Evolutionary conservation across 2,113 vertebrate genomes (phyloP), one percentile per base, ranked within the genome.

Genomic region (Columba janthina): DNA sequence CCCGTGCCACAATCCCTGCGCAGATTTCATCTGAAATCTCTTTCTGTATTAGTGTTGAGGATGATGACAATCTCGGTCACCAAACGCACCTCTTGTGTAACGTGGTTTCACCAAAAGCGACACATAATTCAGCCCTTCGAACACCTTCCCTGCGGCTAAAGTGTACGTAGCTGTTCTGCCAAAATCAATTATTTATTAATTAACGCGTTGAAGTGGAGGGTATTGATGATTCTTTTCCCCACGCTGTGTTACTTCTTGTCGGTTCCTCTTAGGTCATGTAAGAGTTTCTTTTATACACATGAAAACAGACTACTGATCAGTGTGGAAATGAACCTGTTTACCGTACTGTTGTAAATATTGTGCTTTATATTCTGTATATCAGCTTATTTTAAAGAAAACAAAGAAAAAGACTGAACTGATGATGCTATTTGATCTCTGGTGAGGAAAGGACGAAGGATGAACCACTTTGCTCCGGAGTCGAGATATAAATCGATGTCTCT

Each of bases 341-440:
- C 97, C 31, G 78, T 96, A 96, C 95, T 95, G 93, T 93, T 98
- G 98, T 98, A 98, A 97, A 98, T 98, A 98, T 84, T 40, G 90
- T 97, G 93, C 98, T 98, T 98, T 98, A 64, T 98, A 98, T 97
- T 98, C 97, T 98, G 98, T 98, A 98, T 98, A 98, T 98, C 96
- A 90, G 98, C 97, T 97, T 89, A 86, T 98, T 98, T 98, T 97
- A 95, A 98, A 15, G 40, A 64, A 36, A 97, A 96, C 88, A 36
- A 97, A 96, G 44, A 46, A 46, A 46, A 46, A 89, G 91, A 98
- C 97, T 97, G 88, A 93, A 93, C 69, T 83, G 95, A 38, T 25
- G 42, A 67, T 65, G 77, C 22, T 73, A 3, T 76, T 80, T 65
- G 73, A 83, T 57, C 88, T 75, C 81, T 18, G 74, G 69, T 17